These are phyloP conservation scores for Yponomeuta malinellus DNA, from an alignment of 2,888 invertebrate genomes.

Conservation along the genomic window DNA sequence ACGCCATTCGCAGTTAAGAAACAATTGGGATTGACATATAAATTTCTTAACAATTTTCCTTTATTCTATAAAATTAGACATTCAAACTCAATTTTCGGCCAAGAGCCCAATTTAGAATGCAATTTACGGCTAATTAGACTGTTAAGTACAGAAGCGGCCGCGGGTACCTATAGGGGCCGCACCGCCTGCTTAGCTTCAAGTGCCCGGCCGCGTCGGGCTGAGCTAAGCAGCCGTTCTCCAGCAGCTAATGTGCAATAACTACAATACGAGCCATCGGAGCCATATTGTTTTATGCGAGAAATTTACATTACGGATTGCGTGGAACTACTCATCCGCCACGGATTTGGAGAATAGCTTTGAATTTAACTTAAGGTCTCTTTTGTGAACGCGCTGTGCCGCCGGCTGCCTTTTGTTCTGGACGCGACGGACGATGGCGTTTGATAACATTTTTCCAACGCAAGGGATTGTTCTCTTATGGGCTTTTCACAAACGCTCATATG, in stretches of 20 bases:
- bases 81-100: conserved; percentile 65
- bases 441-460: not conserved
- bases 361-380: not conserved
- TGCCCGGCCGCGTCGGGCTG: conserved; percentile 16
- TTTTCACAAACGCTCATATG: not conserved
- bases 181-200: conserved; percentile 50
- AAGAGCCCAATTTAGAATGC: conserved; percentile 62
- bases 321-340: not conserved
- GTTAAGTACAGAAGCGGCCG: conserved; percentile 54
- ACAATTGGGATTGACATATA: conserved; percentile 44
- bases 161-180: conserved; percentile 29
- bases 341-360: not conserved
- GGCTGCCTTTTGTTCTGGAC: not conserved
- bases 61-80: conserved; percentile 64
- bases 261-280: conserved; percentile 3
- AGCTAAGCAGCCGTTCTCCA: not conserved
- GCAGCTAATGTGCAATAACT: conserved; percentile 9
- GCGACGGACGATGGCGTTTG: not conserved
- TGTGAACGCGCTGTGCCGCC: not conserved
- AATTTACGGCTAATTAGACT: conserved; percentile 70
- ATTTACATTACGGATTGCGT: not conserved
- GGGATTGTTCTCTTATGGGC: not conserved
- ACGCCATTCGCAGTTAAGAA: conserved; percentile 8
- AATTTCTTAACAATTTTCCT: conserved; percentile 53
- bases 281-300: not conserved